Conservation (phyloP, 2,888 invertebrate genomes). For the Crematogaster levior region DNA sequence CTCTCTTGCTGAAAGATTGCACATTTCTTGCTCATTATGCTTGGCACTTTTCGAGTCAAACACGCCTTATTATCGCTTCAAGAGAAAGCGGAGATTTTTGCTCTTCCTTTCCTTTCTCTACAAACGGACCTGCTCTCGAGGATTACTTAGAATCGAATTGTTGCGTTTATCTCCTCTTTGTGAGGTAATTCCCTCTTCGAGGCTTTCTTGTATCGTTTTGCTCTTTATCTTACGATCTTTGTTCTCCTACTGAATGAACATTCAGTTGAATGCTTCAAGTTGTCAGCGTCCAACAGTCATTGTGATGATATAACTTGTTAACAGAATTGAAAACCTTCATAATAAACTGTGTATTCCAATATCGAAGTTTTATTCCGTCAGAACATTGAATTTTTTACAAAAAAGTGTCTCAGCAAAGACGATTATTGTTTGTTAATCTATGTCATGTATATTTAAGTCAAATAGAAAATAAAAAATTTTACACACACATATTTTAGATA, state of each 20-base stretch:
- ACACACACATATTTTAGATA: neutral
- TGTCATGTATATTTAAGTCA: neutral
- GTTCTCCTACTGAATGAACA: conserved; percentile 15
- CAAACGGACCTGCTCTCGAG: conserved; percentile 25
- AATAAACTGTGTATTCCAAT: neutral
- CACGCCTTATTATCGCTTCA: conserved; percentile 28
- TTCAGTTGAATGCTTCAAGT: conserved; percentile 2
- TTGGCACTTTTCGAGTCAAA: conserved; percentile 17
- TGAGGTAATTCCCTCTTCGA: conserved; percentile 30
- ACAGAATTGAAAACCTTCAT: conserved; percentile 14
- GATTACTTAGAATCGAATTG: conserved; percentile 47
- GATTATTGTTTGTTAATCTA: neutral
- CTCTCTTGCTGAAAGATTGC: too few species aligned
- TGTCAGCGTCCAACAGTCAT: conserved; percentile 25
- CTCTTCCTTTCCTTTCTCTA: conserved; percentile 5
- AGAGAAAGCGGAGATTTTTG: conserved; percentile 37
- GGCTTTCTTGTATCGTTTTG: conserved; percentile 20
- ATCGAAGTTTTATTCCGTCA: neutral
- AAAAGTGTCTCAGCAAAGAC: neutral
- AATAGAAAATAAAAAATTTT: neutral
- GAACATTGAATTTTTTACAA: neutral
- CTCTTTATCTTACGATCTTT: conserved; percentile 34
- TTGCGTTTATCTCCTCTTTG: conserved; percentile 39
- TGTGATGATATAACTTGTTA: conserved; percentile 3
- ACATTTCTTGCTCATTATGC: conserved; percentile 25